These are phyloP conservation scores for Sebastolobus altivelis DNA, from an alignment of 2,797 vertebrate species.

Conservation along the genomic window DNA sequence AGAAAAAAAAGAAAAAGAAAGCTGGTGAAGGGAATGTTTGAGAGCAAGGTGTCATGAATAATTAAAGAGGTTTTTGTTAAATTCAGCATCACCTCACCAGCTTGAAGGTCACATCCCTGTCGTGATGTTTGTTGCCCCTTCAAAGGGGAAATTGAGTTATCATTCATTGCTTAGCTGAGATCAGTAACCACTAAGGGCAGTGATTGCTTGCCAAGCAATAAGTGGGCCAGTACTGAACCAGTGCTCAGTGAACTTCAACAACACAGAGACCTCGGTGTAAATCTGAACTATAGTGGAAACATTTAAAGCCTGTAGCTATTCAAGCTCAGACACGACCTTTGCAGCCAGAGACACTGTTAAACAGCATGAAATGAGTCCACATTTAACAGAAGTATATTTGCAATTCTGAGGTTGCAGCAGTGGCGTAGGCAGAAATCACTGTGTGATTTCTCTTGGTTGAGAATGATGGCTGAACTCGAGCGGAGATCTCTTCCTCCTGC, in stretches of 20 bases:
- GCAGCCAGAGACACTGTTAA: background rate
- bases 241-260: background rate
- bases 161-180: constrained; percentile 42
- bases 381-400: background rate
- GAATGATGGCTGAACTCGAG: too few relatives aligned
- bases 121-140: constrained; percentile 83
- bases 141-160: constrained; percentile 88
- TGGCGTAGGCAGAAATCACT: too few relatives aligned
- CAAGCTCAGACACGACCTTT: background rate
- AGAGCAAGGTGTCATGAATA: constrained; percentile 93
- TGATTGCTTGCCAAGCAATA: constrained; percentile 14
- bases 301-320: background rate
- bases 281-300: constrained; percentile 3
- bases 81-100: constrained; percentile 90
- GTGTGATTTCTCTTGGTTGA: too few relatives aligned
- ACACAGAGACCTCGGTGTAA: background rate
- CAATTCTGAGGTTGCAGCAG: background rate
- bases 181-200: constrained; percentile 47
- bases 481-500: too few relatives aligned
- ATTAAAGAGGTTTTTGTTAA: constrained; percentile 93
- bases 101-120: constrained; percentile 89
- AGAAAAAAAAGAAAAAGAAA: constrained; percentile 24
- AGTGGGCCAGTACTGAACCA: background rate
- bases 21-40: constrained; percentile 84
- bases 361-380: background rate